phyloP scores from a whole-genome alignment of 2,797 vertebrate species.

The Acanthurus leucopareius region DNA sequence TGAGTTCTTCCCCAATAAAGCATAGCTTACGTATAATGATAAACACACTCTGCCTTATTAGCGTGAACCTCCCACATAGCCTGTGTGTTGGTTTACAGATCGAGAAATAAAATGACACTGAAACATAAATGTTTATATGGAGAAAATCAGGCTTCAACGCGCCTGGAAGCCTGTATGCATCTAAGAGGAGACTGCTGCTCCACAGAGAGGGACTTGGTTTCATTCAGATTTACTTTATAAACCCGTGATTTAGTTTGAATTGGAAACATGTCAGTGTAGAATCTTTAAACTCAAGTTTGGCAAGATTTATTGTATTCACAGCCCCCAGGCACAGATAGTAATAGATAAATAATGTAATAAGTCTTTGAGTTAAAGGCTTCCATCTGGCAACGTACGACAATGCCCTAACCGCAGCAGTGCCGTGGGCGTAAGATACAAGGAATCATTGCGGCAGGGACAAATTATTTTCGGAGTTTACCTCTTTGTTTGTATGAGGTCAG shows the following conservation, averaged over 20 bases:
- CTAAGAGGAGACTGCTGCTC: slow-evolving; percentile 30
- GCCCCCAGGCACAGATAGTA: slow-evolving; percentile 58
- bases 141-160: slow-evolving; percentile 48
- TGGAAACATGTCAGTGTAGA: slow-evolving; percentile 73
- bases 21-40: slow-evolving; percentile 45
- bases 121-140: slow-evolving; percentile 78
- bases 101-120: slow-evolving; percentile 70
- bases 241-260: slow-evolving; percentile 69
- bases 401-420: slow-evolving; percentile 23
- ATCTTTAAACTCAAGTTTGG: slow-evolving; percentile 64
- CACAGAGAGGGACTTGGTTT: slow-evolving; percentile 41
- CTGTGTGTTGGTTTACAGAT: slow-evolving; percentile 62
- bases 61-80: slow-evolving; percentile 66
- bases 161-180: slow-evolving; percentile 31
- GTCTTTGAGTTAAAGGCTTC: slow-evolving; percentile 70
- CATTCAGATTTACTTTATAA: slow-evolving; percentile 58
- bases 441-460: slow-evolving; percentile 60
- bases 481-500: slow-evolving; percentile 47
- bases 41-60: slow-evolving; percentile 74
- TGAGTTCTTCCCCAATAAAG: slow-evolving; percentile 50
- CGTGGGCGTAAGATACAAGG: slow-evolving; percentile 34
- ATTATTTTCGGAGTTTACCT: slow-evolving; percentile 61
- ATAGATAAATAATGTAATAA: slow-evolving; percentile 72
- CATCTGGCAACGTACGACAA: slow-evolving; percentile 64
- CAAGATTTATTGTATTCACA: slow-evolving; percentile 63